phyloP scores from a whole-genome alignment of 2,113 vertebrate species.

The Sialia sialis region DNA sequence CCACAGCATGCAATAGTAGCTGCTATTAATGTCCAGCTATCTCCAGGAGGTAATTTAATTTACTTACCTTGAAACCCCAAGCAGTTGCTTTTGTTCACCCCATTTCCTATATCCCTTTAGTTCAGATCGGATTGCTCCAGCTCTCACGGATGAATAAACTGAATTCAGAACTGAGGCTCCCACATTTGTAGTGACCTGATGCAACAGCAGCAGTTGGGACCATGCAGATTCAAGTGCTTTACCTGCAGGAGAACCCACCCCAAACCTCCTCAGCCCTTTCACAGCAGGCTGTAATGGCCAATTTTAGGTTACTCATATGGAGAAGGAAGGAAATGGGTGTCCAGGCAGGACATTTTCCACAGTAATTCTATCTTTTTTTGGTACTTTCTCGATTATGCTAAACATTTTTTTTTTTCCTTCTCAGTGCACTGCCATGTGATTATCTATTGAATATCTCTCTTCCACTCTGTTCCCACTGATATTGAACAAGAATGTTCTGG shows the following conservation, averaged over 20 bases:
- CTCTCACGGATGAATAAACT: background rate
- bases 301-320: background rate
- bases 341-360: background rate
- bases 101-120: background rate
- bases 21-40: background rate
- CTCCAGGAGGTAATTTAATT: background rate
- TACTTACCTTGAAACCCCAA: background rate
- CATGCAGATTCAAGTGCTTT: background rate
- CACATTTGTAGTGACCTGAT: background rate
- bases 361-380: background rate
- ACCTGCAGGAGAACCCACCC: background rate
- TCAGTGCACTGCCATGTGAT: background rate
- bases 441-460: background rate
- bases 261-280: background rate
- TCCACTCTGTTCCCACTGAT: background rate
- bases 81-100: background rate
- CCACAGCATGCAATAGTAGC: rapidly evolving
- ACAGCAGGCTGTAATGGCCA: background rate
- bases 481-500: background rate
- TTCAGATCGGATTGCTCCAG: background rate
- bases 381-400: background rate
- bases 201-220: background rate
- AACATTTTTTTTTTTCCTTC: background rate
- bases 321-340: background rate
- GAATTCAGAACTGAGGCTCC: background rate